phyloP scores from a whole-genome alignment of 2,113 vertebrate species.

The Sciurus niger region DNA sequence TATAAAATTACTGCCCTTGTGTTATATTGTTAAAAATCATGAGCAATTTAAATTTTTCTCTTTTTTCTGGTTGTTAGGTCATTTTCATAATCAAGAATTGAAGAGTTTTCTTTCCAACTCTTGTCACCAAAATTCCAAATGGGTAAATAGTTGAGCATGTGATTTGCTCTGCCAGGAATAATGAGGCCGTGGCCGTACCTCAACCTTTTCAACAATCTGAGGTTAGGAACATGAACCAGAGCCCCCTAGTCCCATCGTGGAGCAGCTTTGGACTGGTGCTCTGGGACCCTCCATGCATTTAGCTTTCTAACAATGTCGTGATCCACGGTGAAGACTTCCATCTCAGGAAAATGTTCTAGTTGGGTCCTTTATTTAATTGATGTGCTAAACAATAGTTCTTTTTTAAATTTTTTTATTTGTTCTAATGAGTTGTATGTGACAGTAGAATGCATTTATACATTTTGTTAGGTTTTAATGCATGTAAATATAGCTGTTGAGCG shows the following conservation, averaged over 20 bases:
- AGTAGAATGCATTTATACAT: too few species aligned
- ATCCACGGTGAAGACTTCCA: neutral
- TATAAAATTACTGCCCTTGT: neutral
- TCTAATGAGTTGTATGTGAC: too few species aligned
- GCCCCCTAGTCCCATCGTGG: neutral
- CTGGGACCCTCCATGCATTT: neutral
- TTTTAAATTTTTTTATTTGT: too few species aligned
- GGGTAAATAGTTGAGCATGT: neutral
- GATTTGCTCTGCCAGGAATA: neutral
- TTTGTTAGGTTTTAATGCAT: neutral
- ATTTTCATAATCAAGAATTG: neutral
- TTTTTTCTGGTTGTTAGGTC: neutral
- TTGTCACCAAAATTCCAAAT: neutral
- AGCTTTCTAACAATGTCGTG: neutral
- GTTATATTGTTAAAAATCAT: neutral
- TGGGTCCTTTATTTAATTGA: constrained; percentile 29
- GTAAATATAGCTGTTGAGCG: neutral
- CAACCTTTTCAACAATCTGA: neutral
- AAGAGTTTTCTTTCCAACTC: neutral
- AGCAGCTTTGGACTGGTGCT: neutral
- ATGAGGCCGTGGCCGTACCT: neutral
- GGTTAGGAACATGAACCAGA: neutral
- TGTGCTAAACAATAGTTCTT: neutral
- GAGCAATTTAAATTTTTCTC: neutral
- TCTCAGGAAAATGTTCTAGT: neutral